These are phyloP conservation scores for Acanthosoma haemorrhoidale DNA, from an alignment of 2,888 invertebrate species.

Conservation along the genomic window DNA sequence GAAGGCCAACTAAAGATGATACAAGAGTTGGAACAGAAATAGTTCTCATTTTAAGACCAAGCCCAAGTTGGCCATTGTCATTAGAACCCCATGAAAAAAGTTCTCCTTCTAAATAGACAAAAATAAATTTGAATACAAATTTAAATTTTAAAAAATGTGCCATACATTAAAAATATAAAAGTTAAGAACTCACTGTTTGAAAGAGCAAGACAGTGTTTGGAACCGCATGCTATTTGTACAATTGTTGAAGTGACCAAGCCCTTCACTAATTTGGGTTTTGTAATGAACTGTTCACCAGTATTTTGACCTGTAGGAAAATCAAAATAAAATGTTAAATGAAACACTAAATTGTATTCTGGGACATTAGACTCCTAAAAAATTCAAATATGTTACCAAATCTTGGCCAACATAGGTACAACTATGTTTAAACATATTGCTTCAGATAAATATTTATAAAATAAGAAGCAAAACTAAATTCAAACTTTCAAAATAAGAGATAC, in stretches of 20 bases:
- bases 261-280: constrained; percentile 70
- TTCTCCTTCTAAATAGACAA: constrained; percentile 59
- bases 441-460: background rate
- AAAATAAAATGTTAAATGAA: too few species aligned
- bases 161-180: background rate
- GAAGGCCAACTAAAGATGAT: constrained; percentile 64
- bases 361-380: too few species aligned
- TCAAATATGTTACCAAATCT: too few species aligned
- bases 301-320: constrained; percentile 35
- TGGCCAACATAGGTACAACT: too few species aligned
- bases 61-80: constrained; percentile 72
- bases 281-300: constrained; percentile 48
- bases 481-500: too few species aligned
- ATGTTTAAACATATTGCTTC: too few species aligned
- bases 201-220: constrained; percentile 75
- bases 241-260: constrained; percentile 66
- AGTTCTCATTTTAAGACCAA: constrained; percentile 55
- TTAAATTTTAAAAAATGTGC: background rate
- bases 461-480: too few species aligned
- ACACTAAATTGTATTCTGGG: too few species aligned
- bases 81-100: constrained; percentile 84
- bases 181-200: constrained; percentile 63
- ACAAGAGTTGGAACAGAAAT: constrained; percentile 57
- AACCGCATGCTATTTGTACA: constrained; percentile 81
- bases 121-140: background rate